Evolutionary conservation across 37 sponge, comb jelly and placozoan species (phyloP).

Genomic region (Petrosia ficiformis): DNA sequence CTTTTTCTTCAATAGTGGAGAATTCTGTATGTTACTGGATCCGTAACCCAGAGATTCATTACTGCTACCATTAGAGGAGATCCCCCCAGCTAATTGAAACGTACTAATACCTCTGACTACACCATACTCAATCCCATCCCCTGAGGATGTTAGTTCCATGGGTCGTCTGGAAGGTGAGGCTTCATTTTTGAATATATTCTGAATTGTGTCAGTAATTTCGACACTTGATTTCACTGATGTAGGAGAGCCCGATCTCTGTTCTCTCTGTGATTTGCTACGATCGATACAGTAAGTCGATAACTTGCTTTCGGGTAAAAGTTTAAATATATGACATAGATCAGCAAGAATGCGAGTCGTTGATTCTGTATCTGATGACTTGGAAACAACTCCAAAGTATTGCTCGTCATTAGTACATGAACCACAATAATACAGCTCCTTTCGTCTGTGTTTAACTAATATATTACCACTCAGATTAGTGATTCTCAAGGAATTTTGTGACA

Average conservation of each 20-base stretch:
- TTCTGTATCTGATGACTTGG: constrained; percentile 18
- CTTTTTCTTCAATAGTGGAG: constrained; percentile 3
- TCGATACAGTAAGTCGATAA: constrained; percentile 33
- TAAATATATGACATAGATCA: constrained; percentile 66
- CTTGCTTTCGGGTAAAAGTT: constrained; percentile 42
- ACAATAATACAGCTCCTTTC: constrained; percentile 69
- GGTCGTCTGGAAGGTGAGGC: background rate
- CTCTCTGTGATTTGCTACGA: background rate
- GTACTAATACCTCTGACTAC: background rate
- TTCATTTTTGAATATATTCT: constrained; percentile 31
- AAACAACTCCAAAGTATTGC: constrained; percentile 72
- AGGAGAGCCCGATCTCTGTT: background rate
- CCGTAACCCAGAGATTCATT: background rate
- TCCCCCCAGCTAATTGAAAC: background rate
- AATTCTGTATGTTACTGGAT: background rate
- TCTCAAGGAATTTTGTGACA: constrained; percentile 30
- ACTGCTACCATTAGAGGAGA: constrained; percentile 3
- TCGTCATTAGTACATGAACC: constrained; percentile 70
- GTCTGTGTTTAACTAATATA: constrained; percentile 27
- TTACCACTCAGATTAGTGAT: constrained; percentile 26
- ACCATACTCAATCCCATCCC: background rate
- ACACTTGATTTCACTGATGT: constrained; percentile 29
- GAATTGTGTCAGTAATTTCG: constrained; percentile 54
- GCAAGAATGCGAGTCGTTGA: too few species aligned
- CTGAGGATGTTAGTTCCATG: background rate